phyloP scores from a whole-genome alignment of 2,797 vertebrate species.

The Myotis myotis region DNA sequence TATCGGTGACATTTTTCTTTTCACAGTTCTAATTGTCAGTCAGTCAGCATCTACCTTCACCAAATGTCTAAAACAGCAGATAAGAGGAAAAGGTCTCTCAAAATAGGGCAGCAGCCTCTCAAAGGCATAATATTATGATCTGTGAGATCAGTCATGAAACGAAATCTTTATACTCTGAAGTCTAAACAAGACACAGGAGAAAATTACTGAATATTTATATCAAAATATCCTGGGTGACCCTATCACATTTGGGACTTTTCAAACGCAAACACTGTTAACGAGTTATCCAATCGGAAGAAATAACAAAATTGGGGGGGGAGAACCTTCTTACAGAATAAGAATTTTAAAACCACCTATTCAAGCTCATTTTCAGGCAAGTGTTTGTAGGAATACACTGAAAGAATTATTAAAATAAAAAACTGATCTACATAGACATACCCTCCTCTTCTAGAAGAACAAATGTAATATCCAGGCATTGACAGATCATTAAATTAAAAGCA shows the following conservation, averaged over 20 bases:
- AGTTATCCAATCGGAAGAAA: background rate
- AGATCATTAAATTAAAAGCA: slow-evolving; percentile 54
- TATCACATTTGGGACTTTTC: background rate
- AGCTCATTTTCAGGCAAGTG: slow-evolving; percentile 61
- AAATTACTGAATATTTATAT: slow-evolving; percentile 71
- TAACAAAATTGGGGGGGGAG: background rate
- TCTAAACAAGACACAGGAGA: slow-evolving; percentile 66
- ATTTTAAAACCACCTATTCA: background rate
- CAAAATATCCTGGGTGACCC: slow-evolving; percentile 68
- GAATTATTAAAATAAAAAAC: slow-evolving; percentile 64
- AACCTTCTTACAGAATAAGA: background rate
- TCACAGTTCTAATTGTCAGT: slow-evolving; percentile 74
- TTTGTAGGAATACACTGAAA: slow-evolving; percentile 67
- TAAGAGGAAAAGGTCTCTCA: background rate
- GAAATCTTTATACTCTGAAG: background rate
- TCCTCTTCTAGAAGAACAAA: slow-evolving; percentile 1
- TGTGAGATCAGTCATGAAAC: slow-evolving; percentile 37
- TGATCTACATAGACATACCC: background rate
- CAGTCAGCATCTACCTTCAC: slow-evolving; percentile 26
- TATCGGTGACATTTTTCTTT: slow-evolving; percentile 68
- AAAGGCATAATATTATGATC: slow-evolving; percentile 55
- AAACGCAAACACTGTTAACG: background rate
- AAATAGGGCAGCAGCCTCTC: background rate
- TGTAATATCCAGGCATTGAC: slow-evolving; percentile 40
- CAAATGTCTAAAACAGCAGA: background rate